Evolutionary conservation across 2,113 vertebrate genomes (phyloP).

Genomic region (Monarcha castaneiventris): DNA sequence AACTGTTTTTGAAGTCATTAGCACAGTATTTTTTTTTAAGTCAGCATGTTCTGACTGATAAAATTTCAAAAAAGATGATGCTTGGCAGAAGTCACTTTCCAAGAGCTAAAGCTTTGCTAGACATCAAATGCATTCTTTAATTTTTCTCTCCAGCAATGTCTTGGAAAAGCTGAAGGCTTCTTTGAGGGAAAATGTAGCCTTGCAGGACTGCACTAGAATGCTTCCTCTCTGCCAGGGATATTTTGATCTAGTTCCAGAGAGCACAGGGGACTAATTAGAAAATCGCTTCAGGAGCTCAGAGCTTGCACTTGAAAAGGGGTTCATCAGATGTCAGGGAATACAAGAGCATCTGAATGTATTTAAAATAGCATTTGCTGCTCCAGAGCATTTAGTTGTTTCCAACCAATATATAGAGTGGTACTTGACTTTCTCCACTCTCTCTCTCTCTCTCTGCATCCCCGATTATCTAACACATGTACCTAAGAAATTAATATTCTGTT

Average conservation of each 20-base stretch:
- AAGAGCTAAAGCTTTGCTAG: not conserved
- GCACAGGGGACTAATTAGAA: slow-evolving; percentile 31
- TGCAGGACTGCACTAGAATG: slow-evolving; percentile 13
- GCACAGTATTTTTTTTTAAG: not conserved
- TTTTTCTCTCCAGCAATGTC: slow-evolving; percentile 7
- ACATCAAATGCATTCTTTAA: slow-evolving; percentile 43
- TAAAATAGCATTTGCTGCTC: not conserved
- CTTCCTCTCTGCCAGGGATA: slow-evolving; percentile 1
- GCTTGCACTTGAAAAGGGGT: not conserved
- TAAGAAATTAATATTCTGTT: not conserved
- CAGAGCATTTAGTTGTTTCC: not conserved
- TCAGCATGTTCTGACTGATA: slow-evolving; percentile 22
- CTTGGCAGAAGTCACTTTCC: not conserved
- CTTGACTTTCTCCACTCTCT: not conserved
- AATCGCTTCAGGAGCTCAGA: slow-evolving; percentile 38
- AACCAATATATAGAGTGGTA: not conserved
- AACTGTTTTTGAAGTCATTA: not conserved
- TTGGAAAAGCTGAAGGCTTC: not conserved
- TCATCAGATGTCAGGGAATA: not conserved
- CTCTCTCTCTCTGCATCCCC: not conserved
- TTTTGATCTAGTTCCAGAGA: slow-evolving; percentile 46
- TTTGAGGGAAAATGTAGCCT: not conserved
- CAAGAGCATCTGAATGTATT: not conserved
- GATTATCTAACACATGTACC: not conserved
- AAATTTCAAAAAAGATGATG: not conserved